Evolutionary conservation across 2,113 vertebrate species (phyloP), one percentile per base, ranked within the genome.

Genomic region (Alligator mississippiensis): DNA sequence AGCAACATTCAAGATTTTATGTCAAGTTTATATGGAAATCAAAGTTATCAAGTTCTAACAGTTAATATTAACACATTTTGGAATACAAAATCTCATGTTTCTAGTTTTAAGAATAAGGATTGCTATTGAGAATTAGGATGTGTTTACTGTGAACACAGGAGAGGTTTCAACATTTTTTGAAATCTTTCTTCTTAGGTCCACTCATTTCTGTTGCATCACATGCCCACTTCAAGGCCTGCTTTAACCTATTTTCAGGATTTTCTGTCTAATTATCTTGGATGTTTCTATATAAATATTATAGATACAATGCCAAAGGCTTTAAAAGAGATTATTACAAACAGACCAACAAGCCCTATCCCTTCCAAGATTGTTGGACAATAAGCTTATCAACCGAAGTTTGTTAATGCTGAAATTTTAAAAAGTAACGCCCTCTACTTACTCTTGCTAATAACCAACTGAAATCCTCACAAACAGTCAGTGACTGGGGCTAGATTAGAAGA

Each of bases 401-500:
- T 34, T 62, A 82, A 75, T 2, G 3, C 62, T 63, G 62, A 63
- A 25, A 63, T 63, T 63, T 25, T 25, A 68, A 87, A 78, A 94
- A 12, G 82, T 64, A 84, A 28, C 34, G 72, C 27, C 38, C 62
- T 57, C 80, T 62, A 24, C 47, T 91, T 70, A 77, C 80, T 85
- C 47, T 90, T 60, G 92, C 24, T 89, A 74, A 88, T 85, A 94
- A 92, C 85, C 75, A 38, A 90, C 28, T 25, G 85, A 28, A 76
- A 66, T 4, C 60, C 74, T 62, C 88, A 90, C 77, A 76, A 76
- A 76, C 4, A 1, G 38, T 79, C 3, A 6, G 57, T 34, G 92
- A 64, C 64, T 0, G 0, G 30, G 58, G 38, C 58, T 88, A 82
- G 77, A 62, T 5, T 85, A 74, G 84, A 61, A 88, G 74, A 62